phyloP scores from a whole-genome alignment of 2,797 vertebrate species.

The Tapirus indicus region DNA sequence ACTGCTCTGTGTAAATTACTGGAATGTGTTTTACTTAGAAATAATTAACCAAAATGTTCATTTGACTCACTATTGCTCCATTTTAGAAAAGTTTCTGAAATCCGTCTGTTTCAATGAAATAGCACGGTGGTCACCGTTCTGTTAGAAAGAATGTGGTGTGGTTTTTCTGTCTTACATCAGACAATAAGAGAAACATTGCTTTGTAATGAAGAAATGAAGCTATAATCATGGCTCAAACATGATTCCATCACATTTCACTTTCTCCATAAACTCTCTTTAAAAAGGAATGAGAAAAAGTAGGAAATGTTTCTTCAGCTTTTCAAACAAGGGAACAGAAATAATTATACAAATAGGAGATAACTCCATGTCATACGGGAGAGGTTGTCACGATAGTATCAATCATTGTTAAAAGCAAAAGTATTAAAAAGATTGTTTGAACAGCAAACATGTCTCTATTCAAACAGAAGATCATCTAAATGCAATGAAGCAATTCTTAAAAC shows the following conservation, averaged over 20 bases:
- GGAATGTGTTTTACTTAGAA: conserved; percentile 42
- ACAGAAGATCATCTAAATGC: neutral
- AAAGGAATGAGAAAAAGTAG: conserved; percentile 57
- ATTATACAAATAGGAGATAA: conserved; percentile 18
- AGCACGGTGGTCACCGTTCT: conserved; percentile 48
- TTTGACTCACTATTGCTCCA: conserved; percentile 42
- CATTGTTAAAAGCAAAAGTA: conserved; percentile 35
- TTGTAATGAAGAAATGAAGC: conserved; percentile 50
- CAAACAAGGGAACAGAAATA: conserved; percentile 35
- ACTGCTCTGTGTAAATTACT: conserved; percentile 28
- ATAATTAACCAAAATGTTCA: conserved; percentile 62
- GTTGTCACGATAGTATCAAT: neutral
- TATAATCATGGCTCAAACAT: conserved; percentile 53
- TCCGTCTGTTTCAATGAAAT: conserved; percentile 63
- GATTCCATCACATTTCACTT: conserved; percentile 69
- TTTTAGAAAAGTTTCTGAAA: conserved; percentile 64
- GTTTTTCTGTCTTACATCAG: conserved; percentile 70
- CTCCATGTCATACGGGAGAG: neutral
- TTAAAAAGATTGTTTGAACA: neutral
- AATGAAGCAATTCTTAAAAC: conserved; percentile 20
- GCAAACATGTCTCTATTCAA: neutral
- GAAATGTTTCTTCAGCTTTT: conserved; percentile 59
- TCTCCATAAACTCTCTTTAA: conserved; percentile 65
- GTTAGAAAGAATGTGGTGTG: conserved; percentile 59
- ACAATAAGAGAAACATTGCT: conserved; percentile 54